Evolutionary conservation across 64 coral and sea anemone species (phyloP).

Genomic region (Montipora capricornis): DNA sequence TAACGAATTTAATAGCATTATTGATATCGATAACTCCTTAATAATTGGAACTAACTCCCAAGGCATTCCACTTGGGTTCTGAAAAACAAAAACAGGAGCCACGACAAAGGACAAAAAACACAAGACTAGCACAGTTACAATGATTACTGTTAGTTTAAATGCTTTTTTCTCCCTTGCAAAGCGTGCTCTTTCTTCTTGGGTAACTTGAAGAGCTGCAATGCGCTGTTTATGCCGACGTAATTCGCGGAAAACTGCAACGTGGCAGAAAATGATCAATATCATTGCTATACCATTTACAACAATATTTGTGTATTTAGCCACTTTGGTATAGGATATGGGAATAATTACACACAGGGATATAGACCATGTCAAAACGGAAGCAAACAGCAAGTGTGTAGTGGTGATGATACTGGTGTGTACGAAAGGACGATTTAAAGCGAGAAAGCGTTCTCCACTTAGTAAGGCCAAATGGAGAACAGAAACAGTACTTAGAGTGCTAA

Average conservation of each 20-base stretch:
- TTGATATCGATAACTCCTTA: background rate
- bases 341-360: background rate
- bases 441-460: background rate
- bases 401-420: background rate
- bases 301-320: no score
- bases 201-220: slow-evolving; percentile 6
- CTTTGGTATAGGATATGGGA: background rate
- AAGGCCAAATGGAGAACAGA: background rate
- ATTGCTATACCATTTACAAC: no score
- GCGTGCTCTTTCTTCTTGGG: background rate
- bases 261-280: background rate
- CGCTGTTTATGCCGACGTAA: background rate
- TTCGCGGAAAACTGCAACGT: background rate
- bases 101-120: background rate
- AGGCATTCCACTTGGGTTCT: background rate
- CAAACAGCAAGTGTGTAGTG: background rate
- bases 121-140: background rate
- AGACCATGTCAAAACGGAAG: no score
- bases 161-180: background rate
- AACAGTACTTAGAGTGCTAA: no score
- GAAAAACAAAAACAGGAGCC: background rate
- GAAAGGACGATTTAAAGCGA: background rate
- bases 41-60: background rate
- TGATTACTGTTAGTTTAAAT: background rate
- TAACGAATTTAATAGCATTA: background rate